Evolutionary conservation across 2,113 vertebrate genomes (phyloP).

Genomic region (Chaenogobius annularis): DNA sequence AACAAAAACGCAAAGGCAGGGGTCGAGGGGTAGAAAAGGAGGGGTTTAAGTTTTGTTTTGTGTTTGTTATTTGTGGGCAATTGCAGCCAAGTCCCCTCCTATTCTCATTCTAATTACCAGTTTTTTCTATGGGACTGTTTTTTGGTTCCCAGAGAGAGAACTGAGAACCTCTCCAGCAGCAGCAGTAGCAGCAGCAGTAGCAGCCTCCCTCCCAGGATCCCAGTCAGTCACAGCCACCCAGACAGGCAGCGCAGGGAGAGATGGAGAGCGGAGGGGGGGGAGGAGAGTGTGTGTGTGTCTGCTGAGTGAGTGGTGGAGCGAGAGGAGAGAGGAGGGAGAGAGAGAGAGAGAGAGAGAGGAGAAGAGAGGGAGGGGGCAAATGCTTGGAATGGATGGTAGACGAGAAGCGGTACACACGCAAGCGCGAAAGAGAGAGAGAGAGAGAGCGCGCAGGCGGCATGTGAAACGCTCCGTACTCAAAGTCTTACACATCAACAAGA

Average conservation of each 20-base stretch:
- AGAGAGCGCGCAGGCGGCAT: slow-evolving; percentile 20
- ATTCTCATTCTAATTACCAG: slow-evolving; percentile 72
- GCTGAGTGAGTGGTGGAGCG: slow-evolving; percentile 48
- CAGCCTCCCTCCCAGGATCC: slow-evolving; percentile 43
- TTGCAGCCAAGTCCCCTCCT: slow-evolving; percentile 45
- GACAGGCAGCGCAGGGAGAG: slow-evolving; percentile 27
- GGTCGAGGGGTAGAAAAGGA: slow-evolving; percentile 34
- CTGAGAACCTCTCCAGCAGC: slow-evolving; percentile 25
- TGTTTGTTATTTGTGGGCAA: slow-evolving; percentile 53
- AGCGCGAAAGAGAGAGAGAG: slow-evolving; percentile 16
- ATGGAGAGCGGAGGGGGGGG: slow-evolving; percentile 50
- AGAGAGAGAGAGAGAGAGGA: slow-evolving; percentile 20
- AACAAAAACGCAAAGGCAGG: slow-evolving; percentile 13
- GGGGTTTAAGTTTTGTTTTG: slow-evolving; percentile 53
- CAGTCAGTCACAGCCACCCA: slow-evolving; percentile 58
- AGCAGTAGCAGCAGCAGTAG: too few relatives aligned
- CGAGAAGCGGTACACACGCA: slow-evolving; percentile 13
- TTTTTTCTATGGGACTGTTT: slow-evolving; percentile 50
- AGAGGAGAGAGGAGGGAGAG: slow-evolving; percentile 23
- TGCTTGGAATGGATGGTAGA: slow-evolving; percentile 71
- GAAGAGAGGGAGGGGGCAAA: slow-evolving; percentile 33
- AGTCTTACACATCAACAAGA: slow-evolving; percentile 66
- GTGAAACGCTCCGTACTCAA: slow-evolving; percentile 49
- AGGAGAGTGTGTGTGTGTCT: slow-evolving; percentile 71
- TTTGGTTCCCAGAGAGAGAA: slow-evolving; percentile 62